These are phyloP conservation scores for Meiosimyza decipiens DNA, from an alignment of 2,888 invertebrate species.

Conservation along the genomic window DNA sequence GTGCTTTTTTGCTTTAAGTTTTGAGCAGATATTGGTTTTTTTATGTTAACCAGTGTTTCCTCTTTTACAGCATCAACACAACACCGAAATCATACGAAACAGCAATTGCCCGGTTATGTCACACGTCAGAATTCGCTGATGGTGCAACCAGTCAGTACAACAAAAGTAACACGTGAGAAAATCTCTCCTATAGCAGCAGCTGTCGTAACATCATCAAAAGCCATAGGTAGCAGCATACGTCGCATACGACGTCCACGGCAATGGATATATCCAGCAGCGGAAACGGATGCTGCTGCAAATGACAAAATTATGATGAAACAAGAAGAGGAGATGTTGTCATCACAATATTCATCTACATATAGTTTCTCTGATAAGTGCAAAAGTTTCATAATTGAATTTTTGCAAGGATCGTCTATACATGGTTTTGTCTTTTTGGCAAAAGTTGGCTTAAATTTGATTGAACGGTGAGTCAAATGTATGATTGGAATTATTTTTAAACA, in stretches of 20 bases:
- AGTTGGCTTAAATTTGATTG: slow-evolving; percentile 60
- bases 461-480: slow-evolving; percentile 55
- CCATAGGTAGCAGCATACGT: slow-evolving; percentile 43
- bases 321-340: slow-evolving; percentile 37
- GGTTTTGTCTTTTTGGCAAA: slow-evolving; percentile 65
- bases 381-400: slow-evolving; percentile 61
- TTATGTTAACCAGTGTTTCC: no score
- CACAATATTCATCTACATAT: no score
- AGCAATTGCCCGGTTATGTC: slow-evolving; percentile 35
- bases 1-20: no score
- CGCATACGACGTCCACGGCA: slow-evolving; percentile 46
- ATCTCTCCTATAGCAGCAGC: not conserved
- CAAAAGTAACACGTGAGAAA: not conserved
- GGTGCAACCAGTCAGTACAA: slow-evolving; percentile 17
- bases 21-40: not conserved
- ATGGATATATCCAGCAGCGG: slow-evolving; percentile 26
- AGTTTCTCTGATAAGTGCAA: slow-evolving; percentile 50
- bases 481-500: no score
- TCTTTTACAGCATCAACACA: not conserved
- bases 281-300: slow-evolving; percentile 6
- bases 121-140: slow-evolving; percentile 13
- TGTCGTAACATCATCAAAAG: not conserved
- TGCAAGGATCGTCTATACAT: slow-evolving; percentile 64
- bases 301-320: slow-evolving; percentile 4
- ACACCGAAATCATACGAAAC: slow-evolving; percentile 34